Conservation (phyloP, 2,113 vertebrate species). For the Noturus placidus region DNA sequence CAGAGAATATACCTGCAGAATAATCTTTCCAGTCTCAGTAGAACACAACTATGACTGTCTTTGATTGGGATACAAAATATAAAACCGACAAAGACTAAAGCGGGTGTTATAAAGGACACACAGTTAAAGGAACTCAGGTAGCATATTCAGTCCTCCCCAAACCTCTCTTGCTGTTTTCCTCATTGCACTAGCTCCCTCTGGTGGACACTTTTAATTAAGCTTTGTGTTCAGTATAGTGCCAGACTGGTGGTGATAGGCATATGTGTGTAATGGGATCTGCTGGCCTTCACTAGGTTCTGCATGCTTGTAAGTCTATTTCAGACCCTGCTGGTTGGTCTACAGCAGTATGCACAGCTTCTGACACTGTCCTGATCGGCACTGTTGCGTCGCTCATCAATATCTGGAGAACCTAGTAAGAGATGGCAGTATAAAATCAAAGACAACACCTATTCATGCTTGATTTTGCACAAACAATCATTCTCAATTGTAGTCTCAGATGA, state of each 20-base stretch:
- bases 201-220: slow-evolving; percentile 60
- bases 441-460: neutral
- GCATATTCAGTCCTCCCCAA: slow-evolving; percentile 2
- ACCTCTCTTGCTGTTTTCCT: slow-evolving; percentile 1
- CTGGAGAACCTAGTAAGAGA: slow-evolving; percentile 68
- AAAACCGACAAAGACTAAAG: slow-evolving; percentile 20
- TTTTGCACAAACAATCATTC: neutral
- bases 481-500: neutral
- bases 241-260: slow-evolving; percentile 66
- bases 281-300: slow-evolving; percentile 43
- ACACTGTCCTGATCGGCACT: slow-evolving; percentile 73
- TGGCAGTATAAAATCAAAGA: neutral
- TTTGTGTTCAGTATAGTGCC: slow-evolving; percentile 70
- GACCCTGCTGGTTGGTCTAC: slow-evolving; percentile 77
- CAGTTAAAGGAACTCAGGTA: neutral
- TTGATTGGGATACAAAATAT: slow-evolving; percentile 45
- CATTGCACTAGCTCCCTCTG: slow-evolving; percentile 50
- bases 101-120: neutral
- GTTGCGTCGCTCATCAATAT: slow-evolving; percentile 70
- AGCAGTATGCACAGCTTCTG: slow-evolving; percentile 78
- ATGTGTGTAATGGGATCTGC: slow-evolving; percentile 40
- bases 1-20: neutral
- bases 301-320: slow-evolving; percentile 56
- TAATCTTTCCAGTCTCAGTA: neutral
- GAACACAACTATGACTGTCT: slow-evolving; percentile 33